Percentiles rank a stretch among this genome's conserved stretches.
Evolutionary conservation across 2,888 invertebrate genomes (phyloP).

Genomic region (Phalangium opilio): DNA sequence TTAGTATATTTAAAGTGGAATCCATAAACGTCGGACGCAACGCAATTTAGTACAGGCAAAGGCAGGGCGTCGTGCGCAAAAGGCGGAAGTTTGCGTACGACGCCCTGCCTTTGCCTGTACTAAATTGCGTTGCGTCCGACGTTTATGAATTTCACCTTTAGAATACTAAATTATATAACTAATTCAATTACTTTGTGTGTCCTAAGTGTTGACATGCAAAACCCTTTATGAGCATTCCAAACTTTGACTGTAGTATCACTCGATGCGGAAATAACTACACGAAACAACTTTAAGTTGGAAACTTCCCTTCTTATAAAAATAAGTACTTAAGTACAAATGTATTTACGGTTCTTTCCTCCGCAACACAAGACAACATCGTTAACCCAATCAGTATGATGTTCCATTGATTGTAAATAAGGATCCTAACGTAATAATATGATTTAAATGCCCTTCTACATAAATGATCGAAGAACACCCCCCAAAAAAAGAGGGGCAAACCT

Average conservation of each 20-base stretch:
- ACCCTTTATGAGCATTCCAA: conserved; percentile 98
- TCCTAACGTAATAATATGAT: conserved; percentile 35
- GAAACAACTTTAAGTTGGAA: conserved; percentile 9
- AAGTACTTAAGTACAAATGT: neutral
- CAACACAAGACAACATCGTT: conserved; percentile 97
- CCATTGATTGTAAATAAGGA: conserved; percentile 87
- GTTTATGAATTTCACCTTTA: too few relatives aligned
- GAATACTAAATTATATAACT: too few relatives aligned
- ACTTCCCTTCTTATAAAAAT: too few relatives aligned
- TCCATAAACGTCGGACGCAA: too few relatives aligned
- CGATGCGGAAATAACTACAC: conserved; percentile 89
- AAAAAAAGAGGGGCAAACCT: conserved; percentile 8
- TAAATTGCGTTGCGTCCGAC: too few relatives aligned
- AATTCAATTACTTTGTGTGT: conserved; percentile 77
- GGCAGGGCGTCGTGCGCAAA: too few relatives aligned
- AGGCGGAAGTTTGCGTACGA: too few relatives aligned
- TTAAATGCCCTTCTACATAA: neutral
- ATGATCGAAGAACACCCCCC: too few relatives aligned
- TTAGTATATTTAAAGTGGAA: too few relatives aligned
- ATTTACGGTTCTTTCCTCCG: conserved; percentile 78
- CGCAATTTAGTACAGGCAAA: too few relatives aligned
- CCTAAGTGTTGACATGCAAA: conserved; percentile 94
- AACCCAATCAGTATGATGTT: conserved; percentile 99
- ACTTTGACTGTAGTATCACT: conserved; percentile 99
- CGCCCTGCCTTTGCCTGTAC: too few relatives aligned